phyloP scores from a whole-genome alignment of 2,888 invertebrate genomes.

The Anaspis maculata region DNA sequence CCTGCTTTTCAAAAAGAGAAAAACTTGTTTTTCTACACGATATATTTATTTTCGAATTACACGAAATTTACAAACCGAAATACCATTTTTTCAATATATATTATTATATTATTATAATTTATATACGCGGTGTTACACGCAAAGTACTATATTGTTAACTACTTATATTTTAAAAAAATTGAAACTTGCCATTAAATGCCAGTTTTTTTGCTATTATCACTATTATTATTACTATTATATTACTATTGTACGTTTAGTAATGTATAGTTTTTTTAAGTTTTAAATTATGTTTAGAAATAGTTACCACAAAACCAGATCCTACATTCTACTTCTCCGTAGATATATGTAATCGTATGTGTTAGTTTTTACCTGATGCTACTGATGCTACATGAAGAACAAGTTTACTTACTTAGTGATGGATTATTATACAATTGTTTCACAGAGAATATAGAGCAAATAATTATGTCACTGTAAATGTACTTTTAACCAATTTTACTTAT shows the following conservation, averaged over 20 bases:
- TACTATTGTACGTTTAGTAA: neutral
- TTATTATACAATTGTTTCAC: conserved; percentile 10
- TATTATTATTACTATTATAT: neutral
- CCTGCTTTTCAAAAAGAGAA: conserved; percentile 9
- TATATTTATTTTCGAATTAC: conserved; percentile 5
- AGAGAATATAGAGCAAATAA: conserved; percentile 9
- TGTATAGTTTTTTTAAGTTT: conserved; percentile 15
- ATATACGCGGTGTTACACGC: too few species aligned
- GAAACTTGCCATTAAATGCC: conserved; percentile 23
- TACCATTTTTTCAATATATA: too few species aligned
- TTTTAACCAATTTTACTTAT: conserved; percentile 16
- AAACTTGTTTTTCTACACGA: conserved; percentile 1
- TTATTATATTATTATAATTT: too few species aligned
- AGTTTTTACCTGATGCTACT: conserved; percentile 17
- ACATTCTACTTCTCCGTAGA: conserved; percentile 13
- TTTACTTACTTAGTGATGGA: conserved; percentile 7
- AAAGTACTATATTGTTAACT: too few species aligned
- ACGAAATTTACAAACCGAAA: too few species aligned
- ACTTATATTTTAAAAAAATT: too few species aligned
- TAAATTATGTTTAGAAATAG: conserved; percentile 18
- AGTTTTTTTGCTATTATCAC: conserved; percentile 17
- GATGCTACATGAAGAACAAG: neutral
- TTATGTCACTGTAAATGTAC: conserved; percentile 2
- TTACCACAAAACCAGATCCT: conserved; percentile 18
- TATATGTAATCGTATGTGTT: conserved; percentile 15